Percentiles rank a stretch among this genome's conserved stretches.
These are phyloP conservation scores for Dynastes grantii DNA, from an alignment of 2,888 invertebrate species.

Conservation along the genomic window DNA sequence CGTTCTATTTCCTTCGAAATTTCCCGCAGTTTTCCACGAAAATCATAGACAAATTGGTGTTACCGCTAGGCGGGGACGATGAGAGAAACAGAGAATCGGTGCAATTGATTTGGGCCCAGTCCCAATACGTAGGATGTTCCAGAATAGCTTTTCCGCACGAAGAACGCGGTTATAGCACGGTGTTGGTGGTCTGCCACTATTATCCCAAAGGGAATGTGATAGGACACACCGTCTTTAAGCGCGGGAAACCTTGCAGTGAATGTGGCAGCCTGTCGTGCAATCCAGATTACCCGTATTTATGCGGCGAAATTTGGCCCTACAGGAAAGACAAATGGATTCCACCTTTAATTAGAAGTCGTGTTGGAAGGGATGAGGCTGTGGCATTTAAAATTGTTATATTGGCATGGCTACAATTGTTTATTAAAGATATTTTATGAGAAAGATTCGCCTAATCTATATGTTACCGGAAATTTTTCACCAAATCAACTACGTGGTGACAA, in stretches of 20 bases:
- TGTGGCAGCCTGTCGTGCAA: neutral
- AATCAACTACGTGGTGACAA: too few species aligned
- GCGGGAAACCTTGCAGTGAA: conserved; percentile 26
- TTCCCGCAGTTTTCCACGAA: conserved; percentile 1
- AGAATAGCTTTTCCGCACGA: conserved; percentile 2
- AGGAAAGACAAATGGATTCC: neutral
- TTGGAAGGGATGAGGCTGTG: neutral
- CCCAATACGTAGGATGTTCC: conserved; percentile 29
- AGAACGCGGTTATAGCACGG: neutral
- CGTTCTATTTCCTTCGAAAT: neutral
- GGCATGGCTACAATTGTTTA: too few species aligned
- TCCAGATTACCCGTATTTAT: neutral
- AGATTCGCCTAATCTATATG: too few species aligned
- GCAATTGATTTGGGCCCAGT: conserved; percentile 3
- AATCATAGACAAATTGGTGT: neutral
- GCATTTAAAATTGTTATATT: too few species aligned
- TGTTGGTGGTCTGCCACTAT: conserved; percentile 34
- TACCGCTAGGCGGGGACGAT: neutral
- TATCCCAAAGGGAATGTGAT: conserved; percentile 15
- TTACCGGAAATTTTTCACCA: too few species aligned
- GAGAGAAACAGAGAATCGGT: conserved; percentile 19
- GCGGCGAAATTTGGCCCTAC: neutral
- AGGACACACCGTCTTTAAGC: conserved; percentile 6
- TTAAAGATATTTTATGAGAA: too few species aligned
- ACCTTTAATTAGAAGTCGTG: neutral